Evolutionary conservation across 2,797 vertebrate genomes (phyloP).

Genomic region (Scolopax bukidnonensis): DNA sequence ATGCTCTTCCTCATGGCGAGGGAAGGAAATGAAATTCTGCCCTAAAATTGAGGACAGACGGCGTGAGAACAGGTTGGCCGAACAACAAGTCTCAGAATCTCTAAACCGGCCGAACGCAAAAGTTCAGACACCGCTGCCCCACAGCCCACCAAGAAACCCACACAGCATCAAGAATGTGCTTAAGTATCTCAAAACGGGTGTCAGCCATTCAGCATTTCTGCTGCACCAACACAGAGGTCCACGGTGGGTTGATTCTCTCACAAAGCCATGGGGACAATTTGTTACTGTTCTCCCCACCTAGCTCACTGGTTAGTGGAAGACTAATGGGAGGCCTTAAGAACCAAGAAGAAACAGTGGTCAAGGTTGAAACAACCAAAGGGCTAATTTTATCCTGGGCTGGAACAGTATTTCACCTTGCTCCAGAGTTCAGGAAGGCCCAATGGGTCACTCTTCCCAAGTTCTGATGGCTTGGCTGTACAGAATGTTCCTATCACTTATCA

Average conservation of each 20-base stretch:
- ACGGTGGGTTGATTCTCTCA: background rate
- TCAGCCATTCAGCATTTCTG: background rate
- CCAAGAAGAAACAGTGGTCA: background rate
- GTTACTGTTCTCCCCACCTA: background rate
- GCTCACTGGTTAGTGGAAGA: background rate
- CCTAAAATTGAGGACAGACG: slow-evolving; percentile 68
- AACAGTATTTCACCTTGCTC: background rate
- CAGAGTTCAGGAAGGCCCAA: background rate
- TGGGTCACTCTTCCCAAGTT: background rate
- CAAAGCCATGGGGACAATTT: background rate
- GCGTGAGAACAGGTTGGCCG: background rate
- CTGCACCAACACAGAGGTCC: background rate
- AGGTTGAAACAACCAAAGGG: background rate
- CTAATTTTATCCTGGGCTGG: background rate
- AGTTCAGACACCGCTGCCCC: background rate
- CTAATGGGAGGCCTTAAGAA: background rate
- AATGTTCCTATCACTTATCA: background rate
- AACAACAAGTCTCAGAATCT: background rate
- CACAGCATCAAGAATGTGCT: background rate
- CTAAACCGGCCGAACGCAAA: background rate
- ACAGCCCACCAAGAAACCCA: background rate
- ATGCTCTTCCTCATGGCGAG: slow-evolving; percentile 90
- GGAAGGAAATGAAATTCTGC: slow-evolving; percentile 89
- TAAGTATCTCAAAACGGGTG: background rate
- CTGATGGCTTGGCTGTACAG: background rate